Evolutionary conservation across 2,888 invertebrate species (phyloP).

Genomic region (Tetrapedia diversipes): DNA sequence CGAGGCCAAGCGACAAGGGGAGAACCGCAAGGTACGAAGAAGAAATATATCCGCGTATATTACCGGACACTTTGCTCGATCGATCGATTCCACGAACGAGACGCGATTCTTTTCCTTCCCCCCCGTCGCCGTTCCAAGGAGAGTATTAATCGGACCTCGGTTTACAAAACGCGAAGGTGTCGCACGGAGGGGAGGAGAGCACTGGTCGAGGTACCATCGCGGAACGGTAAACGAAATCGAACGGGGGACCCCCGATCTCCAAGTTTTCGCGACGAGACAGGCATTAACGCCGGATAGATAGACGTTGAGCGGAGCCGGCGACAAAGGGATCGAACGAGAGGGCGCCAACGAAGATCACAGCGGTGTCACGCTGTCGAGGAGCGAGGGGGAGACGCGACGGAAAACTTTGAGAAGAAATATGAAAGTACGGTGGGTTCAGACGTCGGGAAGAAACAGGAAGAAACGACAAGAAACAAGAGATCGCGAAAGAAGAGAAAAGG

Average conservation of each 20-base stretch:
- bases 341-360: background rate
- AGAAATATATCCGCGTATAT: constrained; percentile 12
- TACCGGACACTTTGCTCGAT: constrained; percentile 19
- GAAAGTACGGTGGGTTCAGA: constrained; percentile 7
- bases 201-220: too few relatives aligned
- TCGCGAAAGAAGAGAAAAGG: constrained; percentile 8
- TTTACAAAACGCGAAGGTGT: too few relatives aligned
- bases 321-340: background rate
- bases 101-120: background rate
- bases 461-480: too few relatives aligned
- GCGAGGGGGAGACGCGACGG: background rate
- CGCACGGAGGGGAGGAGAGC: too few relatives aligned
- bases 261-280: background rate
- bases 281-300: background rate
- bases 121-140: too few relatives aligned
- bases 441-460: constrained; percentile 5
- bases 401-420: constrained; percentile 14
- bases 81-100: constrained; percentile 29
- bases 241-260: background rate
- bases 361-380: background rate
- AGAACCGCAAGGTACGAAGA: constrained; percentile 40
- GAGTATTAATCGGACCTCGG: too few relatives aligned
- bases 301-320: too few relatives aligned
- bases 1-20: constrained; percentile 57
- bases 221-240: background rate